Percentiles rank a stretch among this genome's conserved stretches.
Evolutionary conservation across 2,797 vertebrate genomes (phyloP).

Genomic region (Holocentrus rufus): DNA sequence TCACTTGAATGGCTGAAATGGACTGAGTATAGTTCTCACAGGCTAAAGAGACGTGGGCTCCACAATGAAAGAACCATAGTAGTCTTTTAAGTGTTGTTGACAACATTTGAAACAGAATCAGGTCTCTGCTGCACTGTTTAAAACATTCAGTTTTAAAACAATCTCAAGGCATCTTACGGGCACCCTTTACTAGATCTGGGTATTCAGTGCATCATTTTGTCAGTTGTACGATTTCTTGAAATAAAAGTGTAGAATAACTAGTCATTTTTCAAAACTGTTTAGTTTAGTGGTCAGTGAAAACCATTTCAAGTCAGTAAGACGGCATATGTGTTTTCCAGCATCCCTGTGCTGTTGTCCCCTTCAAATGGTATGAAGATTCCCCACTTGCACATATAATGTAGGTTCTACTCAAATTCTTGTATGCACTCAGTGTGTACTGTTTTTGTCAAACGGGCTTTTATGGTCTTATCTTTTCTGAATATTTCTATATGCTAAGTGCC

Average conservation of each 20-base stretch:
- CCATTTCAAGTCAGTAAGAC: neutral
- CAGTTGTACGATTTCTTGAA: neutral
- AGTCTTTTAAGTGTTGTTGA: neutral
- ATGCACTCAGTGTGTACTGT: neutral
- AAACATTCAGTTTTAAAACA: neutral
- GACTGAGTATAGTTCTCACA: neutral
- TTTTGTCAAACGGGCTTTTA: conserved; percentile 48
- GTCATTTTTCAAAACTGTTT: neutral
- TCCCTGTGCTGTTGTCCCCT: too few species aligned
- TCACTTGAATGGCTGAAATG: too few species aligned
- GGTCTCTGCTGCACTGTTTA: conserved; percentile 13
- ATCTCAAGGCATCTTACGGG: neutral
- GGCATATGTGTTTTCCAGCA: neutral
- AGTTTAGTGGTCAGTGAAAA: neutral
- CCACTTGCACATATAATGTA: too few species aligned
- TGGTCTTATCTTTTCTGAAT: conserved; percentile 52
- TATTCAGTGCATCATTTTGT: neutral
- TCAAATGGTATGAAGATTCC: neutral
- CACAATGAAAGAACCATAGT: neutral
- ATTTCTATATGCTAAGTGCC: conserved; percentile 81
- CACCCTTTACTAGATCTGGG: conserved; percentile 6
- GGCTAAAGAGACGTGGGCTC: conserved; percentile 33
- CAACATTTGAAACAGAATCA: neutral
- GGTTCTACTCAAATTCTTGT: too few species aligned
- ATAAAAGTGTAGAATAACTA: neutral